These are phyloP conservation scores for Peromyscus melanophrys DNA, from an alignment of 2,797 vertebrate genomes.

Conservation along the genomic window DNA sequence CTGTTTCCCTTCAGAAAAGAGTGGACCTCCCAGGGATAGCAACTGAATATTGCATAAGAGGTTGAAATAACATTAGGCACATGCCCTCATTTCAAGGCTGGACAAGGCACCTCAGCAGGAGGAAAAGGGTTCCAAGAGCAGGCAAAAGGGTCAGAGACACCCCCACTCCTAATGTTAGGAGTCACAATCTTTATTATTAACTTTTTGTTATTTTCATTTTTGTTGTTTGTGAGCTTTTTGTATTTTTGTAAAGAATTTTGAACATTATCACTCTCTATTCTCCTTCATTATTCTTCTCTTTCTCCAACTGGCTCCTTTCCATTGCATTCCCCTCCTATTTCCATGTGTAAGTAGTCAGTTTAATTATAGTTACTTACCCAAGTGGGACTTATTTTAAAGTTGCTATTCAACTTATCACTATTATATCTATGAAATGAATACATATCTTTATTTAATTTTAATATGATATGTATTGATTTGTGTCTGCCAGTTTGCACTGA, in stretches of 20 bases:
- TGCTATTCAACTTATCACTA: background rate
- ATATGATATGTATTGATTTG: background rate
- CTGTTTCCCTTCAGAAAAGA: too few species aligned
- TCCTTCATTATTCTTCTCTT: too few species aligned
- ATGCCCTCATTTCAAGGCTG: too few species aligned
- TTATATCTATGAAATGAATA: background rate
- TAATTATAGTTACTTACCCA: background rate
- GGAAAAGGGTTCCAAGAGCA: too few species aligned
- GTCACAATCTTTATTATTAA: background rate
- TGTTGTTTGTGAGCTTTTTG: background rate
- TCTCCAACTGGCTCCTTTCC: background rate
- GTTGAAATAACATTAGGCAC: too few species aligned
- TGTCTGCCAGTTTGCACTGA: background rate
- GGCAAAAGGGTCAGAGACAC: too few species aligned
- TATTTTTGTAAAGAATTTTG: background rate
- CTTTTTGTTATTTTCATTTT: background rate
- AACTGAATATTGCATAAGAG: too few species aligned
- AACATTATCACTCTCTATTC: background rate
- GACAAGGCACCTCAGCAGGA: too few species aligned
- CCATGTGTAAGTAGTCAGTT: background rate
- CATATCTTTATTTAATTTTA: background rate
- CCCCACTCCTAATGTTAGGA: too few species aligned
- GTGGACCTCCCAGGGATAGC: too few species aligned
- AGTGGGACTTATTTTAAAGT: background rate
- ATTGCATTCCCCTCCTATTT: background rate